Base-by-base conservation (phyloP, 2,797 vertebrate genomes). In the Anas flavirostris region DNA sequence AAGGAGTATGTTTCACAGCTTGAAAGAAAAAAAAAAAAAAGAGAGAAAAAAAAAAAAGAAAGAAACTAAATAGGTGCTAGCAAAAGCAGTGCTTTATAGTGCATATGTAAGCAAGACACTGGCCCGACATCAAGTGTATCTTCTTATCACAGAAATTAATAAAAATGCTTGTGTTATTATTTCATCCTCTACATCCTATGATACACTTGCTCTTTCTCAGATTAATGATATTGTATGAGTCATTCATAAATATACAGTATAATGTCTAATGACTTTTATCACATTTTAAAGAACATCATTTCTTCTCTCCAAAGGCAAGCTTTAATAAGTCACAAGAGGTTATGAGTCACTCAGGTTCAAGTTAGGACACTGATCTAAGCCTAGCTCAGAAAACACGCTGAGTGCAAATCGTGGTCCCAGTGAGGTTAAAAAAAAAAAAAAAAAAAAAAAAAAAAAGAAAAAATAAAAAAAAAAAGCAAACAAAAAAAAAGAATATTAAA, bases 171-270 rank as follows among this genome's bases (percentile, higher is more conserved):
- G 28, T 14, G 81, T 2, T 46, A 70, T 58, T 72, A 78, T 77
- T 92, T 92, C 50, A 87, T 5, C 18, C 48, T 73, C 39, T 88
- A 18, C 18, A 72, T 78, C 15, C 16, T 33, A 8, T 66, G 33
- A 68, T 70, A 64, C 18, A 26, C 21, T 87, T 83, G 23, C 15
- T 81, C 18, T 33, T 94, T 83, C 50, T 83, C 60, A 75, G 18
- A 68, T 59, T 82, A 21, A 78, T 75, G 87, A 55, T 31, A 62
- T 5, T 87, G 8, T 39, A 16, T 78, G 81, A 87, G 14, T 93
- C 79, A 66, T 55, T 69, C 50, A 73, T 72, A 85, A 92, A 86
- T 62, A 91, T 28, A 81, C n/a, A 56, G 11, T 74, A 73, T 67
- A 83, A 94, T 35, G 13, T 12, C 52, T 82, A 74, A 58, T 72